Evolutionary conservation across 2,888 invertebrate species (phyloP).

Genomic region (Cancer borealis): DNA sequence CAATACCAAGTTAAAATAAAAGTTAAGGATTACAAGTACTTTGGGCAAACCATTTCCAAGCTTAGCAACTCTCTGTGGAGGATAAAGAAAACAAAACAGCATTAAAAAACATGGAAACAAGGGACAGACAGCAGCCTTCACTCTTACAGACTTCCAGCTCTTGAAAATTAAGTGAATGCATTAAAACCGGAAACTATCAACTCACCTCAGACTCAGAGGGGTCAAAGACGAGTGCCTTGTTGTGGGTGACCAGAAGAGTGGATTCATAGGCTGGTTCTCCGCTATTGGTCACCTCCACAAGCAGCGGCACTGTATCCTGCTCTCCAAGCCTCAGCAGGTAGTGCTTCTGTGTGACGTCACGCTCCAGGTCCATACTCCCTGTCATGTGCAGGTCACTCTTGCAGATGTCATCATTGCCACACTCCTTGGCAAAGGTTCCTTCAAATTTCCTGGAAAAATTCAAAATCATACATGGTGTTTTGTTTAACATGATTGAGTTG

Average conservation of each 20-base stretch:
- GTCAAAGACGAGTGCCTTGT: slow-evolving; percentile 89
- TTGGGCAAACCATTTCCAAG: no score
- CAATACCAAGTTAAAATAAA: no score
- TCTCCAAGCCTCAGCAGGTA: slow-evolving; percentile 84
- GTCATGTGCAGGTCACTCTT: slow-evolving; percentile 88
- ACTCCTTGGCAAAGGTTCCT: slow-evolving; percentile 94
- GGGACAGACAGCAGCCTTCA: neutral
- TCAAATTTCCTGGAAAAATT: slow-evolving; percentile 84
- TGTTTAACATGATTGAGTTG: neutral
- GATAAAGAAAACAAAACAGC: neutral
- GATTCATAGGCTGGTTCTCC: slow-evolving; percentile 95
- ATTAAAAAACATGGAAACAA: neutral
- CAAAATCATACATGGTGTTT: neutral
- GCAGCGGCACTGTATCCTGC: slow-evolving; percentile 88
- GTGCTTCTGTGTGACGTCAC: slow-evolving; percentile 76
- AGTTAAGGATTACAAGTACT: no score
- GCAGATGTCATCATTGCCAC: slow-evolving; percentile 92
- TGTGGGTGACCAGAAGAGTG: slow-evolving; percentile 89
- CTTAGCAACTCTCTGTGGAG: neutral
- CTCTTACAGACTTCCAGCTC: neutral
- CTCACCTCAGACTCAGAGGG: slow-evolving; percentile 85
- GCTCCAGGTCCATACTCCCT: slow-evolving; percentile 83
- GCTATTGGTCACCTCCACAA: slow-evolving; percentile 87
- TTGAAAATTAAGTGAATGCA: no score
- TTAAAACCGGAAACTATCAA: slow-evolving; percentile 75